Evolutionary conservation across 2,797 vertebrate species (phyloP).

Genomic region (Trachurus trachurus): DNA sequence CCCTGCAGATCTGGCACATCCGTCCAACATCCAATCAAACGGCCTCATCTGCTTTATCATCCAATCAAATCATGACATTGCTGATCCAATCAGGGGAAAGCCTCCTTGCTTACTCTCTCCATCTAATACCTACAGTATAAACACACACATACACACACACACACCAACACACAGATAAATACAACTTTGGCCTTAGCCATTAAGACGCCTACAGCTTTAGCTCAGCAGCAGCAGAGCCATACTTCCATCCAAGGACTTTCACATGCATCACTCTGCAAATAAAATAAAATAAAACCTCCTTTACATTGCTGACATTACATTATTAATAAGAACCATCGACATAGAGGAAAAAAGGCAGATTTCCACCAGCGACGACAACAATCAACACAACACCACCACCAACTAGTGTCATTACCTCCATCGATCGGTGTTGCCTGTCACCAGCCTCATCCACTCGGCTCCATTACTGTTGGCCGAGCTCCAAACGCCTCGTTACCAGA

Average conservation of each 20-base stretch:
- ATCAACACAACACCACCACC: background rate
- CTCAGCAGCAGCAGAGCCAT: background rate
- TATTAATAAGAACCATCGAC: too few relatives aligned
- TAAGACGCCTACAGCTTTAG: constrained; percentile 54
- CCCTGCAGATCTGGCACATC: constrained; percentile 52
- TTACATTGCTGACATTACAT: too few relatives aligned
- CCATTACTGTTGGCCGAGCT: constrained; percentile 49
- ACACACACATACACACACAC: constrained; percentile 27
- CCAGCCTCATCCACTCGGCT: constrained; percentile 29
- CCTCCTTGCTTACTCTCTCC: constrained; percentile 44
- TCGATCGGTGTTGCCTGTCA: constrained; percentile 35
- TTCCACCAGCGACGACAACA: constrained; percentile 21
- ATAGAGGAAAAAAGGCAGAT: background rate
- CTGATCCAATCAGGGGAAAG: constrained; percentile 64
- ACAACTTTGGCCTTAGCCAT: constrained; percentile 29
- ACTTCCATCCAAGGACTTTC: background rate
- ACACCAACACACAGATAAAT: constrained; percentile 22
- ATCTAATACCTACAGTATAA: constrained; percentile 31
- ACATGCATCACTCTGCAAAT: background rate
- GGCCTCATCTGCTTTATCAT: constrained; percentile 44
- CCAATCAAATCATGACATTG: constrained; percentile 60
- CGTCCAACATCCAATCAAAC: constrained; percentile 59
- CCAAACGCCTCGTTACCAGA: constrained; percentile 22
- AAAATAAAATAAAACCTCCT: background rate
- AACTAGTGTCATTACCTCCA: constrained; percentile 50